These are phyloP conservation scores for Halichondria panicea DNA, from an alignment of 37 sponge, comb jelly and placozoan genomes.

Conservation along the genomic window DNA sequence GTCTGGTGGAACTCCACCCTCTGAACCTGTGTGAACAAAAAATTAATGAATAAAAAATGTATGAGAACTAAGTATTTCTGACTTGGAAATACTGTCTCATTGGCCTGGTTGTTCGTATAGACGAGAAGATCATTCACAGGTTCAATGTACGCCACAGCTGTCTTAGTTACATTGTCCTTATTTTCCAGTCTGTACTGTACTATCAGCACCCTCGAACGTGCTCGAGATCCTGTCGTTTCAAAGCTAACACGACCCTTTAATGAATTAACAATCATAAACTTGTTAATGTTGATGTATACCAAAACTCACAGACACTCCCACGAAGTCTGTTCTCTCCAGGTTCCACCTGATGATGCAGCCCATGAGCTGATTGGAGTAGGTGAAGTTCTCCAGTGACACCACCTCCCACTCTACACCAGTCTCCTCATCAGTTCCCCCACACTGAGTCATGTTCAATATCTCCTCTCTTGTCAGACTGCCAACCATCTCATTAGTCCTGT, in stretches of 20 bases:
- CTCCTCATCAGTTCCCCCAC: slow-evolving; percentile 1
- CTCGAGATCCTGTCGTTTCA: slow-evolving; percentile 19
- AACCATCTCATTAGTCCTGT: slow-evolving; percentile 5
- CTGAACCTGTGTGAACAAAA: too few species aligned
- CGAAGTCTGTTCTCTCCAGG: slow-evolving; percentile 13
- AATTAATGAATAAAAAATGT: neutral
- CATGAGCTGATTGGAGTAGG: slow-evolving; percentile 5
- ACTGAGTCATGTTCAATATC: neutral
- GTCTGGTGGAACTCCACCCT: slow-evolving; percentile 38
- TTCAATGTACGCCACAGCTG: neutral
- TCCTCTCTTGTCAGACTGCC: neutral
- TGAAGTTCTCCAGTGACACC: slow-evolving; percentile 24
- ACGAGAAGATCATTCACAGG: neutral
- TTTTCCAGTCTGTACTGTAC: slow-evolving; percentile 8
- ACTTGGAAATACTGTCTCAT: slow-evolving; percentile 14
- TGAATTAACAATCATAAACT: too few species aligned
- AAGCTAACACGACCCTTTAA: slow-evolving; percentile 12
- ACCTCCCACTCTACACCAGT: too few species aligned
- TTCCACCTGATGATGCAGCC: slow-evolving; percentile 17
- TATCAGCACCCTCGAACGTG: neutral
- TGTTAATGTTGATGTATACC: neutral
- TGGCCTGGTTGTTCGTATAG: slow-evolving; percentile 2
- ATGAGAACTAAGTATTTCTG: neutral
- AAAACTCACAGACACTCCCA: slow-evolving; percentile 22
- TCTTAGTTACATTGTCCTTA: neutral